Percentiles rank a stretch among this genome's conserved stretches.
These are phyloP conservation scores for Pseudanteris insignis DNA, from an alignment of 2,888 invertebrate species.

Conservation along the genomic window DNA sequence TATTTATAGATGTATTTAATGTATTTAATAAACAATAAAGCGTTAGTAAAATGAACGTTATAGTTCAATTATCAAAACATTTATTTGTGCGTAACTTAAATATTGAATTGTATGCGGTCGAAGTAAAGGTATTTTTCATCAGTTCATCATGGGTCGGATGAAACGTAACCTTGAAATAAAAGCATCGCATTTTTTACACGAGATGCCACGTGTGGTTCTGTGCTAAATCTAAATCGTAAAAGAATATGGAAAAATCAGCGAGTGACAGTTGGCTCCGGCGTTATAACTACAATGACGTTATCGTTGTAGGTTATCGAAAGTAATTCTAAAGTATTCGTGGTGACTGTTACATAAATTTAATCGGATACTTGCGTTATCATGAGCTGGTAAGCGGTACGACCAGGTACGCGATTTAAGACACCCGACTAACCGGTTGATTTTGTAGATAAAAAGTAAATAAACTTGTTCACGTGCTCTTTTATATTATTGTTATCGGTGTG, in stretches of 20 bases:
- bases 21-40: too few relatives aligned
- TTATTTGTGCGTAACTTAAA: too few relatives aligned
- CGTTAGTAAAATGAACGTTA: too few relatives aligned
- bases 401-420: slow-evolving; percentile 47
- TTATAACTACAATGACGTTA: slow-evolving; percentile 31
- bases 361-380: slow-evolving; percentile 51
- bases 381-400: slow-evolving; percentile 46
- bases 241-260: not conserved
- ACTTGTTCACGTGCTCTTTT: slow-evolving; percentile 37
- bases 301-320: slow-evolving; percentile 46
- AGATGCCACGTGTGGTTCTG: too few relatives aligned
- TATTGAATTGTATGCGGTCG: too few relatives aligned
- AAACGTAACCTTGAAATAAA: too few relatives aligned
- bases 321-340: slow-evolving; percentile 45
- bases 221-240: too few relatives aligned
- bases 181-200: too few relatives aligned
- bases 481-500: slow-evolving; percentile 36
- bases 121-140: too few relatives aligned
- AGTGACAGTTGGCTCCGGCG: slow-evolving; percentile 29
- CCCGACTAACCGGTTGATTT: slow-evolving; percentile 45
- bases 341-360: slow-evolving; percentile 59
- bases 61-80: too few relatives aligned
- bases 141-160: too few relatives aligned
- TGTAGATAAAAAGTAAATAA: slow-evolving; percentile 37
- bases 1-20: too few relatives aligned